These are phyloP conservation scores for Sinelater perroti DNA, from an alignment of 2,888 invertebrate genomes.

Conservation along the genomic window DNA sequence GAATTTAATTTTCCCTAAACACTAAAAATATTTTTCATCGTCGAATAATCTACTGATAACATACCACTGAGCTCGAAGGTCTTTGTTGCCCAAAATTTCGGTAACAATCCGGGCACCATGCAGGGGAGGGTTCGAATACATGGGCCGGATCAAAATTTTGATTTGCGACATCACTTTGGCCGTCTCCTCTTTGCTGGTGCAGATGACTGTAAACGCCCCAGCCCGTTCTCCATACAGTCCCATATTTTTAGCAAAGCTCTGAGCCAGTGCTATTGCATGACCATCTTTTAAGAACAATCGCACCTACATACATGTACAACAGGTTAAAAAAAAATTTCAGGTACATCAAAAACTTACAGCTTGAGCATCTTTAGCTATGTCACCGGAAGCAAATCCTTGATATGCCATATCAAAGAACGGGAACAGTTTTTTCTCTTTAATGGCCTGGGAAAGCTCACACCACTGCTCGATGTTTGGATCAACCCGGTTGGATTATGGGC, in stretches of 20 bases:
- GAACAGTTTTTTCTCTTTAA: conserved; percentile 83
- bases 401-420: conserved; percentile 99
- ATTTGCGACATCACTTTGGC: conserved; percentile 89
- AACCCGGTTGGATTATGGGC: conserved; percentile 99
- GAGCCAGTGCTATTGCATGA: conserved; percentile 84
- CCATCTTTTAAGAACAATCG: conserved; percentile 89
- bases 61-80: conserved; percentile 79
- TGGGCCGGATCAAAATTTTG: conserved; percentile 92
- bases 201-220: conserved; percentile 88
- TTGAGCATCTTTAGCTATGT: conserved; percentile 85
- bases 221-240: conserved; percentile 90
- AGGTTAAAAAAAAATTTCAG: background rate
- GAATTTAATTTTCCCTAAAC: too few species aligned
- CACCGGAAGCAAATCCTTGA: conserved; percentile 94
- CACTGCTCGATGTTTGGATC: conserved; percentile 90
- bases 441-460: conserved; percentile 83
- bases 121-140: conserved; percentile 98
- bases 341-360: conserved; percentile 63
- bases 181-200: conserved; percentile 80
- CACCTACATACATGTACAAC: conserved; percentile 57
- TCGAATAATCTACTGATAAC: too few species aligned
- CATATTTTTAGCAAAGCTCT: conserved; percentile 99
- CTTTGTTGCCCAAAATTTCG: conserved; percentile 79
- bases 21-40: too few species aligned
- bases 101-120: conserved; percentile 90